Conservation (phyloP, 2,888 invertebrate genomes). For the Hemaris fuciformis region DNA sequence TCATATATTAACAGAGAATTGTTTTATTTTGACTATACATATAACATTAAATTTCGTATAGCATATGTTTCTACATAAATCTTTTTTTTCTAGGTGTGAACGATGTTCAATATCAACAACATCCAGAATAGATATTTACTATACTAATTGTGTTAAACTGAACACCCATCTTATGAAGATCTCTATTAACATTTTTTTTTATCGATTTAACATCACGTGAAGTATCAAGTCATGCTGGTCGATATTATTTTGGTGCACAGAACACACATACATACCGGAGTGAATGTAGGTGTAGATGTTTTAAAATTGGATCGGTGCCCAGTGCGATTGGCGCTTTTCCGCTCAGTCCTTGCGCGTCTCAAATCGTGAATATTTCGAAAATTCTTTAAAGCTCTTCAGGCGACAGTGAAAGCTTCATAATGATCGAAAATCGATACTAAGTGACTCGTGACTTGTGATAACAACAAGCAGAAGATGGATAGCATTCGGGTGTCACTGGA, state of each 20-base stretch:
- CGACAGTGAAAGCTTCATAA: conserved; percentile 7
- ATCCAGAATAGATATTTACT: background rate
- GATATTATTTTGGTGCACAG: conserved; percentile 41
- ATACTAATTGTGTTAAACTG: background rate
- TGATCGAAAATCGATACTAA: conserved; percentile 24
- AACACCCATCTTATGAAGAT: background rate
- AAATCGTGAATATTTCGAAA: conserved; percentile 53
- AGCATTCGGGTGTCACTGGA: conserved; percentile 29
- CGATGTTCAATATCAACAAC: background rate
- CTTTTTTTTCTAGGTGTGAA: background rate
- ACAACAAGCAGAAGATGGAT: conserved; percentile 45
- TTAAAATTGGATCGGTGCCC: conserved; percentile 76
- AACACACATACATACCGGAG: conserved; percentile 46
- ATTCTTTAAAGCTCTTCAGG: conserved; percentile 27
- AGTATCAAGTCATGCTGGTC: conserved; percentile 31
- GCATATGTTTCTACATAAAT: background rate
- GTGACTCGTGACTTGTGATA: conserved; percentile 28
- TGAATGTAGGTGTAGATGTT: conserved; percentile 67
- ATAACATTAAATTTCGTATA: background rate
- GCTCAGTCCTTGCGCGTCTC: conserved; percentile 55
- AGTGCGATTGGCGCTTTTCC: conserved; percentile 57
- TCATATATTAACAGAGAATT: too few species aligned
- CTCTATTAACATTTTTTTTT: background rate
- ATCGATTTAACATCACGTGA: background rate
- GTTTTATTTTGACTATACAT: background rate